phyloP scores from a whole-genome alignment of 2,113 vertebrate genomes.

The Leiothrix lutea region DNA sequence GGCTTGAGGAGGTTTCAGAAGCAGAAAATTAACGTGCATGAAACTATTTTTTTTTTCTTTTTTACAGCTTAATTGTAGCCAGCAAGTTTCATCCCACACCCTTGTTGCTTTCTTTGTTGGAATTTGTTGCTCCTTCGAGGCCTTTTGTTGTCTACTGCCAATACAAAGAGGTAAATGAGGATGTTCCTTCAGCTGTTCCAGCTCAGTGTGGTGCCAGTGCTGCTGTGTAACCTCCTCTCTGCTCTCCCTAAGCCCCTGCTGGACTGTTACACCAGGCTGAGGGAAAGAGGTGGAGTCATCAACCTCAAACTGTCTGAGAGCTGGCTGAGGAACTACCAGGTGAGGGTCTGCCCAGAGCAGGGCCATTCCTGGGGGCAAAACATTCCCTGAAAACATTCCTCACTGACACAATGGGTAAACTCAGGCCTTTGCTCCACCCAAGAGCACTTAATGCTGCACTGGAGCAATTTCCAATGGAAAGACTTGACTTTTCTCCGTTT shows the following conservation, averaged over 20 bases:
- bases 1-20: background rate
- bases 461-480: background rate
- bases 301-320: conserved; percentile 90
- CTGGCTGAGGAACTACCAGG: conserved; percentile 97
- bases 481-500: background rate
- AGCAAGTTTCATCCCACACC: conserved; percentile 89
- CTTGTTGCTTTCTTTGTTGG: conserved; percentile 82
- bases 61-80: conserved; percentile 88
- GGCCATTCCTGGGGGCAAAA: background rate
- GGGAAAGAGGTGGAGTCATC: conserved; percentile 87
- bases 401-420: background rate
- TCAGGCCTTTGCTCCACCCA: background rate
- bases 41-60: background rate
- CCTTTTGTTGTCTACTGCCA: conserved; percentile 95
- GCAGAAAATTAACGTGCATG: background rate
- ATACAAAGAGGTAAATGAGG: conserved; percentile 89
- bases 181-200: background rate
- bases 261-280: conserved; percentile 93
- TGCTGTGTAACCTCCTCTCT: background rate
- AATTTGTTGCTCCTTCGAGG: conserved; percentile 91
- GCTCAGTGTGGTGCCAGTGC: background rate
- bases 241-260: conserved; percentile 80
- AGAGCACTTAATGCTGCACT: background rate
- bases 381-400: background rate
- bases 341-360: conserved; percentile 32